Evolutionary conservation across 2,113 vertebrate genomes (phyloP), one percentile per base, ranked within the genome.

Genomic region (Turnix velox): DNA sequence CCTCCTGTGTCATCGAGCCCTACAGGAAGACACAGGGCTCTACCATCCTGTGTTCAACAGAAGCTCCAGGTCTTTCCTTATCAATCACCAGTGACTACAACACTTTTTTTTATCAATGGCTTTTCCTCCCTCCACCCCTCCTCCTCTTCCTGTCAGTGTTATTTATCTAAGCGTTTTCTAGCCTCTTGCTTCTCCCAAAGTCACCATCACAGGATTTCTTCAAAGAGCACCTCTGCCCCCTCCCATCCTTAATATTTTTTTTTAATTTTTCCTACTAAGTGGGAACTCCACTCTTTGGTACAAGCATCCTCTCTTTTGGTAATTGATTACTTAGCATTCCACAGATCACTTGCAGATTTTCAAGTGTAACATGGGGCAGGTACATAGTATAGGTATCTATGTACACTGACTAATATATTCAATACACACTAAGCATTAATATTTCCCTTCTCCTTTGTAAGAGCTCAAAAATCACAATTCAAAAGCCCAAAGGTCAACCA

Each of bases 141-240:
- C 5, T 79, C 31, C 40, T 48, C 40, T 51, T 79, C 33, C 37
- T 28, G 61, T 28, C 46, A 57, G 35, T 39, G 14, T 18, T 28
- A 45, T 20, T 94, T 52, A 57, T 12, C 27, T 58, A 69, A 5
- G 33, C 31, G 13, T 80, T 17, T 33, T 69, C 71, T 49, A 52
- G 25, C 13, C 45, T 83, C 33, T 58, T 84, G 30, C 11, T 79
- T 81, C 37, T 87, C 4, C 3, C 37, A 65, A 30, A 25, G 40
- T 51, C 12, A 10, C 37, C 0, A 0, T 24, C 30, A 55, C 1
- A n/a, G 5, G 16, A 35, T 39, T 78, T 63, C 51, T 51, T 51
- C 9, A 35, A 78, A 66, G 84, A 72, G 16, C 17, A 82, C 3
- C 20, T 12, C 12, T 27, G 10, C 4, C 18, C 4, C 4, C 10